Evolutionary conservation across 2,797 vertebrate genomes (phyloP).

Genomic region (Pyrocephalus nanus): DNA sequence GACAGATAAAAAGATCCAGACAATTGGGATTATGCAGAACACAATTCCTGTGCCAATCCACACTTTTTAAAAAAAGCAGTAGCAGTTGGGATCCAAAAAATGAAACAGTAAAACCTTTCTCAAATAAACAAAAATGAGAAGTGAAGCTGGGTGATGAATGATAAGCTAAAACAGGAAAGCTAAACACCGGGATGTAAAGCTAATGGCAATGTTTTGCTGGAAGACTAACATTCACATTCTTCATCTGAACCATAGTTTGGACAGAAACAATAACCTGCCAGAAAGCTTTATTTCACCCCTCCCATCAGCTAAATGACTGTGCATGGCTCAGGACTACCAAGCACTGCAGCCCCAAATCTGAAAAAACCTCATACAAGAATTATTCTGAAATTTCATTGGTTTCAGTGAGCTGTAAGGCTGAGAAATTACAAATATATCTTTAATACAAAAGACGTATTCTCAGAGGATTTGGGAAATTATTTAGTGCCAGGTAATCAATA

Average conservation of each 20-base stretch:
- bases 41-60: conserved; percentile 18
- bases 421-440: neutral
- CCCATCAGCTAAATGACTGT: too few relatives aligned
- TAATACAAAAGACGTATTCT: neutral
- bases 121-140: conserved; percentile 34
- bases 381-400: neutral
- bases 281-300: neutral
- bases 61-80: neutral
- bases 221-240: neutral
- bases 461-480: neutral
- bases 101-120: neutral
- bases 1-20: conserved; percentile 33
- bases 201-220: neutral
- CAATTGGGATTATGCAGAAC: conserved; percentile 33
- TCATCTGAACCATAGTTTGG: neutral
- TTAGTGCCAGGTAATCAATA: neutral
- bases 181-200: neutral
- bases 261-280: neutral
- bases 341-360: neutral
- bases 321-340: neutral
- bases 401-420: neutral
- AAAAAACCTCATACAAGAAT: neutral
- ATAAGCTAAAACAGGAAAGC: neutral
- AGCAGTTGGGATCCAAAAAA: conserved; percentile 22
- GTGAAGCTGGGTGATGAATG: neutral